Evolutionary conservation across 1,140 invertebrate genomes (phyloP).

Genomic region (Theocolax elegans): DNA sequence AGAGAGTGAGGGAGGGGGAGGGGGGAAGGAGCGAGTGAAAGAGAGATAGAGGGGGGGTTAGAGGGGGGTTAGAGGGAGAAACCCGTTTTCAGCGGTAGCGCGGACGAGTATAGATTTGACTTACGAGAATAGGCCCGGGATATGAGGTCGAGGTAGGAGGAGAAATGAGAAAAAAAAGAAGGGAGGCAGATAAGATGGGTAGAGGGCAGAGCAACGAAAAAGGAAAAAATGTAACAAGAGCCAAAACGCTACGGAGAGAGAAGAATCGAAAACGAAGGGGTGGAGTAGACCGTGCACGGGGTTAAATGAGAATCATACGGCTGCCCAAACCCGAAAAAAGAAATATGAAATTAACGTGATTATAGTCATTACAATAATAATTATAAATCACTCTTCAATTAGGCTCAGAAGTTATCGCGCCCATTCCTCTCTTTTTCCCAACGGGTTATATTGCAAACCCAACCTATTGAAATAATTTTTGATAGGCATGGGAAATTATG

Average conservation of each 20-base stretch:
- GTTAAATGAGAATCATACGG: constrained; percentile 48
- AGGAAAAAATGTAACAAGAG: too few relatives aligned
- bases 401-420: constrained; percentile 1
- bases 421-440: too few relatives aligned
- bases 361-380: constrained; percentile 57
- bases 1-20: too few relatives aligned
- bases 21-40: too few relatives aligned
- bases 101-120: constrained; percentile 21
- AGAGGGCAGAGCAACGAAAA: constrained; percentile 42
- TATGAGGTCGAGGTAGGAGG: constrained; percentile 4
- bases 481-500: too few relatives aligned
- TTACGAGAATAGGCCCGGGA: background rate
- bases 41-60: too few relatives aligned
- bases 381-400: constrained; percentile 62
- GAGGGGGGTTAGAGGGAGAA: too few relatives aligned
- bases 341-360: constrained; percentile 65
- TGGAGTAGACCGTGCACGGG: constrained; percentile 50
- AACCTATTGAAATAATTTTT: too few relatives aligned
- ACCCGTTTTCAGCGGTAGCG: constrained; percentile 46
- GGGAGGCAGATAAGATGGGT: background rate
- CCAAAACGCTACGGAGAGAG: too few relatives aligned
- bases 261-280: constrained; percentile 47
- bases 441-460: too few relatives aligned
- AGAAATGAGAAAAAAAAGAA: background rate
- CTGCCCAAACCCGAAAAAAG: constrained; percentile 41